Evolutionary conservation across 2,888 invertebrate species (phyloP).

Genomic region (Junonia oenone): DNA sequence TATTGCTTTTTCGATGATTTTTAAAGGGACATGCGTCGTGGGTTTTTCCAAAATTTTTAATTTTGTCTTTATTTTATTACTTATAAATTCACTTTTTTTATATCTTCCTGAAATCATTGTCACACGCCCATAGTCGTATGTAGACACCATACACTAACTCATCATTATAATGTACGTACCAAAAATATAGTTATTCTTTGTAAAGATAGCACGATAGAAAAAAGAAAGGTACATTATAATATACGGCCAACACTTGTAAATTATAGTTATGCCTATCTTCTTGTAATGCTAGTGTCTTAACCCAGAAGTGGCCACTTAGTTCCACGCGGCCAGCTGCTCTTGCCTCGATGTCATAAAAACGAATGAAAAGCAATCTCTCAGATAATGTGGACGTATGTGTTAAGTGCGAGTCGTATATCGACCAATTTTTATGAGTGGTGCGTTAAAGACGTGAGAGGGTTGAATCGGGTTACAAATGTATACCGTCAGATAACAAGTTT

Average conservation of each 20-base stretch:
- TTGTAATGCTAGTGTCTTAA: background rate
- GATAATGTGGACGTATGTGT: background rate
- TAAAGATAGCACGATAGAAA: too few species aligned
- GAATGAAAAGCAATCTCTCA: background rate
- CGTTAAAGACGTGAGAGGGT: background rate
- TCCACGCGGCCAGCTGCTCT: background rate
- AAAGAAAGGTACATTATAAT: background rate
- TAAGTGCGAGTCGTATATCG: background rate
- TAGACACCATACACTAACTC: too few species aligned
- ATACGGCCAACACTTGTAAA: background rate
- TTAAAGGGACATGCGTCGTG: too few species aligned
- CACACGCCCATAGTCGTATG: too few species aligned
- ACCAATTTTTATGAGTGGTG: background rate
- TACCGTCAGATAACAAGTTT: background rate
- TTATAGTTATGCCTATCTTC: background rate
- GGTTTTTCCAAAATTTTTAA: too few species aligned
- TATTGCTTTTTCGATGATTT: too few species aligned
- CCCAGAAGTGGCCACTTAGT: background rate
- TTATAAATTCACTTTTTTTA: too few species aligned
- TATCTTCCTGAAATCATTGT: too few species aligned
- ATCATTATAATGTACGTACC: too few species aligned
- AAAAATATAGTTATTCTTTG: too few species aligned
- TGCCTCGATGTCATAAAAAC: background rate
- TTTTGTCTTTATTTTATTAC: too few species aligned
- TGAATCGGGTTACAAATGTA: background rate